Conservation (phyloP, 2,888 invertebrate genomes). For the Synergus gifuensis region DNA sequence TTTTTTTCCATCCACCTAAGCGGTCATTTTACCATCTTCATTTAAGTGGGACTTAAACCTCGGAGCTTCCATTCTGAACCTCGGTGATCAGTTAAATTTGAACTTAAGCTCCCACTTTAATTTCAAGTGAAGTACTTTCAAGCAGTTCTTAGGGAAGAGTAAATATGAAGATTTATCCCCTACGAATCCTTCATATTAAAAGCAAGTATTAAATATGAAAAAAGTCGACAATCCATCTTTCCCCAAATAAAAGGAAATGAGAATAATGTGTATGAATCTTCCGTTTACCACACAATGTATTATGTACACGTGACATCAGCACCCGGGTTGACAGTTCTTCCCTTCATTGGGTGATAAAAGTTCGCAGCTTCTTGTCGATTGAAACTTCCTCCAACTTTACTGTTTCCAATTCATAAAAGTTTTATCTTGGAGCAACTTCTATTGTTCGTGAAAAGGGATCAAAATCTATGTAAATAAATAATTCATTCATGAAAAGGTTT, state of each 20-base stretch:
- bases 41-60: conserved; percentile 41
- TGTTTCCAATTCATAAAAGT: conserved; percentile 40
- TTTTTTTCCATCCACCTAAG: conserved; percentile 31
- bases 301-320: conserved; percentile 14
- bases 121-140: conserved; percentile 41
- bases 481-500: conserved; percentile 20
- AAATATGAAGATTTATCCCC: conserved; percentile 26
- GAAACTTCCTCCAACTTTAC: conserved; percentile 33
- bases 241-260: background rate
- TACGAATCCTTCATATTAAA: background rate
- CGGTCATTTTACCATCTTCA: conserved; percentile 36
- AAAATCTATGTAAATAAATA: conserved; percentile 38
- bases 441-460: conserved; percentile 1
- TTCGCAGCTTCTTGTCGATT: conserved; percentile 33
- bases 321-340: conserved; percentile 18
- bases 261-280: background rate
- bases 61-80: conserved; percentile 25
- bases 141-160: conserved; percentile 21
- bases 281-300: background rate
- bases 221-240: too few species aligned
- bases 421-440: conserved; percentile 8
- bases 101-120: conserved; percentile 36
- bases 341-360: conserved; percentile 33
- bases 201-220: too few species aligned
- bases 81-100: conserved; percentile 40